Conservation (phyloP, 2,888 invertebrate species). For the Conus canariensis region DNA sequence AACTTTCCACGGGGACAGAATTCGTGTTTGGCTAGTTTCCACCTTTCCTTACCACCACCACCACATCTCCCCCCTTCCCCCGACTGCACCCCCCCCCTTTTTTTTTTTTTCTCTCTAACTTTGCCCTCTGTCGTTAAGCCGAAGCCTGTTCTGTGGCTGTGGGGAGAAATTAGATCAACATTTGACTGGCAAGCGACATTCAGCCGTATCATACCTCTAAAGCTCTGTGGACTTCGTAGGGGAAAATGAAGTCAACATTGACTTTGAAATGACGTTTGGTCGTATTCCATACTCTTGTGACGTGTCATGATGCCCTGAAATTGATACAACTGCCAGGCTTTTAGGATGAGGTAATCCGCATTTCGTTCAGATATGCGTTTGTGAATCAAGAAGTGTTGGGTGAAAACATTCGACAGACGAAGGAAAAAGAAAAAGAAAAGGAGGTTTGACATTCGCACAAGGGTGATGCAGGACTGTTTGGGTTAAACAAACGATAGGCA, state of each 20-base stretch:
- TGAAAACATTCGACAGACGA: too few species aligned
- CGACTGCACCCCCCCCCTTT: too few species aligned
- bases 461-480: too few species aligned
- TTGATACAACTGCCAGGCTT: not conserved
- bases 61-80: too few species aligned
- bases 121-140: too few species aligned
- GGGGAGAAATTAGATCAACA: not conserved
- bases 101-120: too few species aligned
- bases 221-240: not conserved
- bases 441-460: too few species aligned
- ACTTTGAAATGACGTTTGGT: not conserved
- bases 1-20: not conserved
- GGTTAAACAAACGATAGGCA: too few species aligned
- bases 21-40: too few species aligned
- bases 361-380: not conserved
- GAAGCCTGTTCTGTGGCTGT: not conserved
- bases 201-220: not conserved
- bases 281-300: not conserved
- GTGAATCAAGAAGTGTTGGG: not conserved
- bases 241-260: slow-evolving; percentile 10
- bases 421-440: too few species aligned
- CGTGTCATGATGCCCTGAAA: not conserved
- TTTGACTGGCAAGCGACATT: not conserved
- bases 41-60: too few species aligned
- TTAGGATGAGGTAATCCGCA: not conserved